Conservation (phyloP, 2,888 invertebrate species). For the Unio delphinus region DNA sequence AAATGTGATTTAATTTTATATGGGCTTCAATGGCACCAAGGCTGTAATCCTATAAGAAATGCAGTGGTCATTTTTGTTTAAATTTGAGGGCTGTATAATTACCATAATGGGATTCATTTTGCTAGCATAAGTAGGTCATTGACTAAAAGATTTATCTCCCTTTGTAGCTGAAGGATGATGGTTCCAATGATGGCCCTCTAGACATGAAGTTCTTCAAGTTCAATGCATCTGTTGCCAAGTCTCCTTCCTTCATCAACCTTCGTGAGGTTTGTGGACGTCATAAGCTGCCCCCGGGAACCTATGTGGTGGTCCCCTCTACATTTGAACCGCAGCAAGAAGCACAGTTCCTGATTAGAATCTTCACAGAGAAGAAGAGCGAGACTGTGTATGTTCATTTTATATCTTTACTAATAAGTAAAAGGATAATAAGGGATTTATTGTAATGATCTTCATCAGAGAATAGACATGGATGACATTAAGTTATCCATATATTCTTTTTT, state of each 20-base stretch:
- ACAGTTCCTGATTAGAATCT: constrained; percentile 94
- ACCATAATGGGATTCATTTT: background rate
- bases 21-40: too few relatives aligned
- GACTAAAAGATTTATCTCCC: background rate
- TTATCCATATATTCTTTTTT: too few relatives aligned
- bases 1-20: too few relatives aligned
- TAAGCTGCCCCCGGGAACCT: constrained; percentile 92
- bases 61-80: background rate
- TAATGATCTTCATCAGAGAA: too few relatives aligned
- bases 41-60: background rate
- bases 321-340: constrained; percentile 97
- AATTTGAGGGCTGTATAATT: background rate
- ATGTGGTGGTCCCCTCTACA: constrained; percentile 96
- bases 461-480: too few relatives aligned
- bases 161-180: constrained; percentile 48
- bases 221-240: constrained; percentile 90
- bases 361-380: constrained; percentile 82
- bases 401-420: too few relatives aligned
- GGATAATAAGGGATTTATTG: too few relatives aligned
- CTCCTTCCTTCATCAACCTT: constrained; percentile 94
- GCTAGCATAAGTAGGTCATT: background rate
- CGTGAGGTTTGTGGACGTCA: constrained; percentile 94
- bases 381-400: constrained; percentile 54
- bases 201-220: constrained; percentile 94
- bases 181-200: constrained; percentile 75